Evolutionary conservation across 2,797 vertebrate genomes (phyloP).

Genomic region (Carduelis carduelis): DNA sequence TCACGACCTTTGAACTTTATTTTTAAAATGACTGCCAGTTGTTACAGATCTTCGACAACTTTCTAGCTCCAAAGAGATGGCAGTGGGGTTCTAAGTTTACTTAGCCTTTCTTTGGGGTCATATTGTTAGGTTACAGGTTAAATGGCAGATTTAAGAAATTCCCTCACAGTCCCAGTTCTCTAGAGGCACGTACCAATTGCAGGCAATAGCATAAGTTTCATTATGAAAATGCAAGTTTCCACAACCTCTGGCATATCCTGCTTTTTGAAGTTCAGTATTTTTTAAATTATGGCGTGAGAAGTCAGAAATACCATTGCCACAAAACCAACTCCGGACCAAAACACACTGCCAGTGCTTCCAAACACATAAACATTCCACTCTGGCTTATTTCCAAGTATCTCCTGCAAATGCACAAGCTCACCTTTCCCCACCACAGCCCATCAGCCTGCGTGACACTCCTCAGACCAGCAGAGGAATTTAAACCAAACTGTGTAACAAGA

Average conservation of each 20-base stretch:
- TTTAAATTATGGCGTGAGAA: not conserved
- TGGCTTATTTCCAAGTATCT: not conserved
- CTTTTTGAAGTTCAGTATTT: not conserved
- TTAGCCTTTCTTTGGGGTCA: not conserved
- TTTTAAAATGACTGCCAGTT: not conserved
- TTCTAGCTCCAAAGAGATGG: not conserved
- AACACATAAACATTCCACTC: not conserved
- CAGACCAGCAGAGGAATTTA: not conserved
- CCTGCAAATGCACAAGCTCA: not conserved
- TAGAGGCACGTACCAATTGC: not conserved
- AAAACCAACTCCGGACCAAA: not conserved
- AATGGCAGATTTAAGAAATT: not conserved
- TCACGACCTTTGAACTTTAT: not conserved
- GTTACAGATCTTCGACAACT: not conserved
- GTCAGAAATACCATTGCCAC: not conserved
- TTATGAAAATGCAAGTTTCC: not conserved
- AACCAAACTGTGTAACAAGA: accelerated
- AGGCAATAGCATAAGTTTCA: not conserved
- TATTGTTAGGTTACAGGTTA: not conserved
- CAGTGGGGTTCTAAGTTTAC: not conserved
- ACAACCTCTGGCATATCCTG: accelerated
- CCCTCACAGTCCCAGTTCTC: not conserved
- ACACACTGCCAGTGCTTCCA: not conserved
- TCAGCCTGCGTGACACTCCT: too few relatives aligned
- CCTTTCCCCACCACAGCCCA: not conserved